phyloP scores from a whole-genome alignment of 2,888 invertebrate species.

The Melieria crassipennis region DNA sequence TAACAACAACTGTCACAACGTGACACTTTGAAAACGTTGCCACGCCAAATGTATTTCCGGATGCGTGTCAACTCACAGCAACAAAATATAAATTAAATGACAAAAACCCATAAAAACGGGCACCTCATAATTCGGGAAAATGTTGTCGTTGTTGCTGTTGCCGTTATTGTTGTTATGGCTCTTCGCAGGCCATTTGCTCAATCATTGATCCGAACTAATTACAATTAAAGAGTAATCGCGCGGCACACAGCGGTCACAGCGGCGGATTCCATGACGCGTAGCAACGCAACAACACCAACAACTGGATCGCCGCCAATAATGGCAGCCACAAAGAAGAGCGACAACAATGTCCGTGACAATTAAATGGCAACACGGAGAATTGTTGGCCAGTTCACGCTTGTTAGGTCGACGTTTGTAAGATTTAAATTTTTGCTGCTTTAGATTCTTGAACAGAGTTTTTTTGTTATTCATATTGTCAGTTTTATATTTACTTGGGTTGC shows the following conservation, averaged over 20 bases:
- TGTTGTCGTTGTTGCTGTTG: no score
- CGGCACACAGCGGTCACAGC: no score
- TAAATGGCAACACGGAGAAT: conserved; percentile 28
- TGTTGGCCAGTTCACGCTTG: conserved; percentile 30
- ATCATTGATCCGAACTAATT: conserved; percentile 30
- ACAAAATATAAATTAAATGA: background rate
- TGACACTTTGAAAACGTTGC: background rate
- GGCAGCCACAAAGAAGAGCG: conserved; percentile 4
- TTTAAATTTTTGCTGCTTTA: no score
- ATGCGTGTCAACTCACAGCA: background rate
- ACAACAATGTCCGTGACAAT: conserved; percentile 27
- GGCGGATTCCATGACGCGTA: conserved; percentile 3
- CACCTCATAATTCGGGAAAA: no score
- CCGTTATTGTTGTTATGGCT: no score
- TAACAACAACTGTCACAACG: background rate
- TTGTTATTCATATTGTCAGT: no score
- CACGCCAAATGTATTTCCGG: background rate
- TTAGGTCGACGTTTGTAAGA: background rate
- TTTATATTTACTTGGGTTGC: no score
- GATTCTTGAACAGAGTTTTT: no score
- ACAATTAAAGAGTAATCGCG: conserved; percentile 25
- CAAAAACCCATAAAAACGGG: background rate
- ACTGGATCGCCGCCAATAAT: background rate
- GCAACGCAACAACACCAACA: conserved; percentile 13
- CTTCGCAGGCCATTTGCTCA: conserved; percentile 15